Evolutionary conservation across 2,113 vertebrate genomes (phyloP), one percentile per base, ranked within the genome.

Genomic region (Indicator indicator): DNA sequence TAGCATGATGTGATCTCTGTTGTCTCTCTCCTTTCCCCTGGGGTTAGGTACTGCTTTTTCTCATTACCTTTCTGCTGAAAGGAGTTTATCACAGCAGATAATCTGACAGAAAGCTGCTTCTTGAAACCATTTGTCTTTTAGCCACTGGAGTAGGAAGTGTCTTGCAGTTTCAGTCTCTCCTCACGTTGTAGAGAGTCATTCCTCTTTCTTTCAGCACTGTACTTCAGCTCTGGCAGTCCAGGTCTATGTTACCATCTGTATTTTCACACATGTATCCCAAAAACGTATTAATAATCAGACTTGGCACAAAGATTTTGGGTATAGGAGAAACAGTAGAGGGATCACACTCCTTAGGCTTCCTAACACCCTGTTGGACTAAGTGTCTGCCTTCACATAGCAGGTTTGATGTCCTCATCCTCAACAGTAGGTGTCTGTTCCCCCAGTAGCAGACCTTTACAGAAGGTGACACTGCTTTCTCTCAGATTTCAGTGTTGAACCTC

Each of bases 61-160:
- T 95, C 93, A 96, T 94, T 95, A 95, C 70, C 62, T 88, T 93
- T 94, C 75, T 86, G 83, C 60, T 95, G 93, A 76, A 96, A 97
- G 72, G 83, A 56, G 89, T 86, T 93, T 97, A 96, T 95, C 90
- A 4, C 3, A 9, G 54, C 46, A 91, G 93, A 95, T 95, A 97
- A 97, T 97, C 94, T 84, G 77, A 91, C 76, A 69, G 65, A 84
- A 92, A 82, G 46, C 58, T 94, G 2, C 67, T 74, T 95, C 70
- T 79, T 93, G 80, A 86, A 95, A 88, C 78, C 63, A 72, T 93
- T 94, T 95, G 88, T 97, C 88, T 95, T 95, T 93, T 93, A 84
- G 80, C 72, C 56, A 82, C 28, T 9, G 62, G 52, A 94, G 63
- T 82, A 94, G 55, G 48, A 96, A 88, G 70, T 56, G 16, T 78